Percentiles rank a stretch among this genome's conserved stretches.
Evolutionary conservation across 2,888 invertebrate genomes (phyloP).

Genomic region (Diplazon laetatorius): DNA sequence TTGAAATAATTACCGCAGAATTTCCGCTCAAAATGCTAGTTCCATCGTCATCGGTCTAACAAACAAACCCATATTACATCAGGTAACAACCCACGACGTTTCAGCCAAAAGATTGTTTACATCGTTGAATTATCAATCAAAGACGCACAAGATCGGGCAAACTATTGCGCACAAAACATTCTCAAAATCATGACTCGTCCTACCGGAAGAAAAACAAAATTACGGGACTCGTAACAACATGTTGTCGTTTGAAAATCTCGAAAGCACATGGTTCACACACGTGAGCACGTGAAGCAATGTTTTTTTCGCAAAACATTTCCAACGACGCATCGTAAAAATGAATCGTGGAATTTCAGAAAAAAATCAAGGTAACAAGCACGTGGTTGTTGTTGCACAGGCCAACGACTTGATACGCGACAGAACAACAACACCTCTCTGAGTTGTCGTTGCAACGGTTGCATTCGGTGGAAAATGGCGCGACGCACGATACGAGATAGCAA

Average conservation of each 20-base stretch:
- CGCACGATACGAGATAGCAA: no score
- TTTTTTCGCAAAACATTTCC: not conserved
- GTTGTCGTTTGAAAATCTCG: not conserved
- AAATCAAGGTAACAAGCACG: not conserved
- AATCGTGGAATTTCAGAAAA: no score
- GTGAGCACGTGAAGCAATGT: not conserved
- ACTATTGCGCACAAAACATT: not conserved
- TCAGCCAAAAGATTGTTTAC: not conserved
- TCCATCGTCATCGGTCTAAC: no score
- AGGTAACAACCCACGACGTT: no score
- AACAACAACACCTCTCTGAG: not conserved
- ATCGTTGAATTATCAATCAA: not conserved
- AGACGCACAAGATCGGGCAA: not conserved
- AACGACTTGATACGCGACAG: not conserved
- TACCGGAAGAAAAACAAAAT: not conserved
- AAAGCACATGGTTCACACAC: not conserved
- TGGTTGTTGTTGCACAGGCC: not conserved
- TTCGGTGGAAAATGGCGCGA: not conserved
- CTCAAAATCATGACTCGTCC: not conserved
- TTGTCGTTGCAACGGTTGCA: not conserved
- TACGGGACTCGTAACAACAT: not conserved
- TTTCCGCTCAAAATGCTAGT: no score
- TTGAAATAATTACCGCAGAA: no score
- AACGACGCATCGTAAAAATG: not conserved
- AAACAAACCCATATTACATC: no score